These are phyloP conservation scores for Scyliorhinus canicula DNA, from an alignment of 2,797 vertebrate genomes.

Conservation along the genomic window DNA sequence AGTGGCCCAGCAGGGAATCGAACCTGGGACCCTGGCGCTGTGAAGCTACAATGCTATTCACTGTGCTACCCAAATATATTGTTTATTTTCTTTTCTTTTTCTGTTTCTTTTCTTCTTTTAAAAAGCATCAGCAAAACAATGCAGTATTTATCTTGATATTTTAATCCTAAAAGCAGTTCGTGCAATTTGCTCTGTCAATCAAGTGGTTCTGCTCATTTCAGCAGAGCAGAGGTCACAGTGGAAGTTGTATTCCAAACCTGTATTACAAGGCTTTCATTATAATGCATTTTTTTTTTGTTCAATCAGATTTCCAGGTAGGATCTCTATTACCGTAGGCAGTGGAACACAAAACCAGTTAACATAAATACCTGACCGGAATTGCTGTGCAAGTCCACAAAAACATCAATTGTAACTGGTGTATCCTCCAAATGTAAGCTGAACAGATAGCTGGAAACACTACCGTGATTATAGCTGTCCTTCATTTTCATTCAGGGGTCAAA, in stretches of 20 bases:
- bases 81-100: not conserved
- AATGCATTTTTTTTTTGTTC: not conserved
- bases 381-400: not conserved
- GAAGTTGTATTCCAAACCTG: not conserved
- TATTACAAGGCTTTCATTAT: not conserved
- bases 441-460: not conserved
- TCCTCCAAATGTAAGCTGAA: not conserved
- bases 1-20: no score
- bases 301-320: not conserved
- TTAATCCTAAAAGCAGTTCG: not conserved
- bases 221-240: not conserved
- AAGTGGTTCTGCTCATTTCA: not conserved
- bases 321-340: not conserved
- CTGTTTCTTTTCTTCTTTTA: not conserved
- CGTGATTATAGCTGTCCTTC: not conserved
- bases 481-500: not conserved
- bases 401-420: not conserved
- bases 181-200: not conserved
- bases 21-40: no score
- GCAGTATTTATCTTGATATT: not conserved
- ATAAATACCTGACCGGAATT: not conserved
- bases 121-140: not conserved
- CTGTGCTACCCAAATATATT: not conserved
- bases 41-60: no score
- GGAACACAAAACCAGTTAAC: not conserved